phyloP scores from a whole-genome alignment of 2,888 invertebrate species.

The Platycheirus albimanus region DNA sequence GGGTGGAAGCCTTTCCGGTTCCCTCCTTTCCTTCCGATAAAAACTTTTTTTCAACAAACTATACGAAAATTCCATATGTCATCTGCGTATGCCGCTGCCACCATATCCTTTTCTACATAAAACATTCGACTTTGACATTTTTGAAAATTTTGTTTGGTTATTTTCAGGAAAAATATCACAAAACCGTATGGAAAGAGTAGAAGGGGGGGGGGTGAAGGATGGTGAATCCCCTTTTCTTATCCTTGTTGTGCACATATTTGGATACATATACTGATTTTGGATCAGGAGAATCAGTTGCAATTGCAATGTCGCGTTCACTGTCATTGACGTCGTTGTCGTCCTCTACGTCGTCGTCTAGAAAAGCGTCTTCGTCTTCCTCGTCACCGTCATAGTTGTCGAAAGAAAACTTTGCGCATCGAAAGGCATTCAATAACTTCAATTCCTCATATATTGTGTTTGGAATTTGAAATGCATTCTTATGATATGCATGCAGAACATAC shows the following conservation, averaged over 20 bases:
- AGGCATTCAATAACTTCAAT: constrained; percentile 71
- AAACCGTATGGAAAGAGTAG: constrained; percentile 23
- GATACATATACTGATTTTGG: constrained; percentile 13
- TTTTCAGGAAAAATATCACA: constrained; percentile 32
- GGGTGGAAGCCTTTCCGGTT: constrained; percentile 23
- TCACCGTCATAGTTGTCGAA: constrained; percentile 14
- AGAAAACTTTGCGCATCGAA: constrained; percentile 53
- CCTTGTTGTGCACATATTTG: constrained; percentile 47
- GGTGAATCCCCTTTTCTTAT: constrained; percentile 17
- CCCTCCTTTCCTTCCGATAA: neutral
- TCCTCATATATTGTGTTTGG: constrained; percentile 70
- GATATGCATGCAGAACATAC: constrained; percentile 64
- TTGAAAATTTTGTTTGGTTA: constrained; percentile 29
- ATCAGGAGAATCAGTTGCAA: constrained; percentile 50
- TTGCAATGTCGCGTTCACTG: constrained; percentile 38
- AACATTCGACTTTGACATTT: constrained; percentile 66
- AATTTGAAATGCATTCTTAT: constrained; percentile 70
- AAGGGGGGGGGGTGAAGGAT: too few species aligned
- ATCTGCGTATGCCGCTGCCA: constrained; percentile 40
- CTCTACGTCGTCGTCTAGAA: constrained; percentile 31
- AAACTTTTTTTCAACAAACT: constrained; percentile 5
- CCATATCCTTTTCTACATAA: constrained; percentile 43
- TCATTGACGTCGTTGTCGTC: constrained; percentile 16
- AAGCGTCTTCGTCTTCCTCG: neutral
- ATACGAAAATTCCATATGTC: constrained; percentile 54